phyloP scores from a whole-genome alignment of 1,140 invertebrate species.

The Drosophila athabasca region DNA sequence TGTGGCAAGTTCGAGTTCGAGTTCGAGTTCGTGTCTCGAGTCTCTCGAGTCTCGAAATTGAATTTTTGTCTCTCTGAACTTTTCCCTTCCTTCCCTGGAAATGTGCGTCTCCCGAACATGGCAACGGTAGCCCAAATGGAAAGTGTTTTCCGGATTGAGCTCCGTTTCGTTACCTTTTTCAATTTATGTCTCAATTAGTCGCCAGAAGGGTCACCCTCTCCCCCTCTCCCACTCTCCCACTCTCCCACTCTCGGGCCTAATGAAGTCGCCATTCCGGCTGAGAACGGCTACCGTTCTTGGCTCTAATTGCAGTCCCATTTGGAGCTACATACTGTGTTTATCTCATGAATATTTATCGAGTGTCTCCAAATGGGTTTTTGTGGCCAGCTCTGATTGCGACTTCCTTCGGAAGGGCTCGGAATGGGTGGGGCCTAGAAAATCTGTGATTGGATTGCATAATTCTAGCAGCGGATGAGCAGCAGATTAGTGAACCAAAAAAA shows the following conservation, averaged over 20 bases:
- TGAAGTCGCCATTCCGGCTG: slow-evolving; percentile 17
- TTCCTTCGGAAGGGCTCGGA: too few relatives aligned
- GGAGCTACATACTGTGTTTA: slow-evolving; percentile 2
- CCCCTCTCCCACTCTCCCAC: too few relatives aligned
- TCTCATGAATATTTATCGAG: slow-evolving; percentile 8
- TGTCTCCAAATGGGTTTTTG: not conserved
- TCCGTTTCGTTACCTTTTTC: not conserved
- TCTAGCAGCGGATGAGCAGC: too few relatives aligned
- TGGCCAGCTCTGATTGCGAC: too few relatives aligned
- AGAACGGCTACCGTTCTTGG: not conserved
- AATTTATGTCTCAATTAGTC: slow-evolving; percentile 33
- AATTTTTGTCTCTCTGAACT: slow-evolving; percentile 10
- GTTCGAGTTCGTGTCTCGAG: slow-evolving; percentile 47
- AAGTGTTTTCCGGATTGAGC: slow-evolving; percentile 36
- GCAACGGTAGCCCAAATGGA: slow-evolving; percentile 45
- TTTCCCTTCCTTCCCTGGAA: slow-evolving; percentile 14
- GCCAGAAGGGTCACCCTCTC: not conserved
- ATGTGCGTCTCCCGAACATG: slow-evolving; percentile 19
- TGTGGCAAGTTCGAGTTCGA: slow-evolving; percentile 25
- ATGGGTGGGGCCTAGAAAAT: too few relatives aligned
- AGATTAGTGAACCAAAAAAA: too few relatives aligned
- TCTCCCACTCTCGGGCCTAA: not conserved
- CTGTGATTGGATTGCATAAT: too few relatives aligned
- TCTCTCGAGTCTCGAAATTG: slow-evolving; percentile 37
- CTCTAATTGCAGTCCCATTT: slow-evolving; percentile 29